phyloP scores from a whole-genome alignment of 1,140 invertebrate genomes.

The Microplitis mediator region DNA sequence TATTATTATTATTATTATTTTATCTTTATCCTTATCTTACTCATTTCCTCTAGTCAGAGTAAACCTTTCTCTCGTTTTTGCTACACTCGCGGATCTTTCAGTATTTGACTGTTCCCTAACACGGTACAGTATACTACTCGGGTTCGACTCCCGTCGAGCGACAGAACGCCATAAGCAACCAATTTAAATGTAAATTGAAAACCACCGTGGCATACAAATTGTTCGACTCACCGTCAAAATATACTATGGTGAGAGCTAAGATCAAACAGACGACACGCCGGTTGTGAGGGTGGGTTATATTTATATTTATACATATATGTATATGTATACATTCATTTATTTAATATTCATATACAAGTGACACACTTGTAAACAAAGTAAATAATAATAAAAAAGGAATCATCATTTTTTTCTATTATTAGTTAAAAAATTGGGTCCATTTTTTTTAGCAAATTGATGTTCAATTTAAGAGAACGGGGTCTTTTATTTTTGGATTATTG shows the following conservation, averaged over 20 bases:
- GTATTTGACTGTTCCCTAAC: conserved; percentile 53
- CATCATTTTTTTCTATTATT: too few species aligned
- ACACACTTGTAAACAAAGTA: too few species aligned
- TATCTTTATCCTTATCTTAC: not conserved
- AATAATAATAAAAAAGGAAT: too few species aligned
- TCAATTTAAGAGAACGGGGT: too few species aligned
- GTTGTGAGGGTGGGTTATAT: conserved; percentile 41
- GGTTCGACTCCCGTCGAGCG: conserved; percentile 60
- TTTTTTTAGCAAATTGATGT: too few species aligned
- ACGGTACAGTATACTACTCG: conserved; percentile 31
- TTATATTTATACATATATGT: conserved; percentile 14
- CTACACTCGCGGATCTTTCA: conserved; percentile 37
- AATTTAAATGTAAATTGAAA: conserved; percentile 67
- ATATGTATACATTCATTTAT: not conserved
- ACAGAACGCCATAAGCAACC: conserved; percentile 64
- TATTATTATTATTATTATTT: not conserved
- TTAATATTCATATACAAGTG: too few species aligned
- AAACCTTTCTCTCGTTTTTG: conserved; percentile 26
- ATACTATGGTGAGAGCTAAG: conserved; percentile 59
- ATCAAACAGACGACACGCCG: conserved; percentile 58
- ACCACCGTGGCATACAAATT: conserved; percentile 64
- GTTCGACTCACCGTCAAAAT: conserved; percentile 63
- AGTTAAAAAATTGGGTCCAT: too few species aligned
- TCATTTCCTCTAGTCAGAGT: too few species aligned
- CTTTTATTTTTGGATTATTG: too few species aligned